Percentiles rank a stretch among this genome's conserved stretches.
Evolutionary conservation across 2,797 vertebrate genomes (phyloP).

Genomic region (Anomalospiza imberbis): DNA sequence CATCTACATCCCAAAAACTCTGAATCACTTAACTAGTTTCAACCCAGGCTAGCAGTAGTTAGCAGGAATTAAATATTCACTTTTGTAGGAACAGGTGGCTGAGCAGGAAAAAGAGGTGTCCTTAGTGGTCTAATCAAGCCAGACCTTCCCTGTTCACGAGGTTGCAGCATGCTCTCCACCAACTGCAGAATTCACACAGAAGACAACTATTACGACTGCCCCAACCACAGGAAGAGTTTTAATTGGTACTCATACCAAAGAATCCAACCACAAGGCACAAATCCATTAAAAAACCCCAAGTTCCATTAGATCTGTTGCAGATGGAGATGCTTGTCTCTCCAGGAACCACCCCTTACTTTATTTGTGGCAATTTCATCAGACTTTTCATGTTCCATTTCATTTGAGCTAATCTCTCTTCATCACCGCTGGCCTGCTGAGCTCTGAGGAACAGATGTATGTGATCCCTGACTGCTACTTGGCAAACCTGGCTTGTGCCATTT

Average conservation of each 20-base stretch:
- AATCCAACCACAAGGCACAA: constrained; percentile 9
- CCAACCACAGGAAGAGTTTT: constrained; percentile 21
- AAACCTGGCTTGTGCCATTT: background rate
- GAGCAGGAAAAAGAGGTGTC: background rate
- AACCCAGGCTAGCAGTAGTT: background rate
- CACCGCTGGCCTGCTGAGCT: constrained; percentile 12
- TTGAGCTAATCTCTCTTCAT: constrained; percentile 7
- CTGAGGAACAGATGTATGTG: background rate
- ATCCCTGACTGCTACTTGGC: background rate
- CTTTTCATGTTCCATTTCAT: constrained; percentile 40
- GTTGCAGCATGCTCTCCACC: background rate
- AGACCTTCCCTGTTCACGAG: background rate
- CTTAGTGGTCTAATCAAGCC: background rate
- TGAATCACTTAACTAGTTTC: background rate
- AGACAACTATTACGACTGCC: background rate
- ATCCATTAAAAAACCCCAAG: background rate
- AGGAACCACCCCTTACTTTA: background rate
- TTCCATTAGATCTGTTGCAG: constrained; percentile 35
- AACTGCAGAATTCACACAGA: background rate
- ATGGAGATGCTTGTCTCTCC: constrained; percentile 23
- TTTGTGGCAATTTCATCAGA: constrained; percentile 15
- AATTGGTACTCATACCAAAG: constrained; percentile 1
- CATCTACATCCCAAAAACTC: background rate
- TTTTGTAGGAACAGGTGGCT: background rate
- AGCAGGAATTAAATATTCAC: background rate